Conservation (phyloP, 1,140 invertebrate species). For the Danaus melanippus region DNA sequence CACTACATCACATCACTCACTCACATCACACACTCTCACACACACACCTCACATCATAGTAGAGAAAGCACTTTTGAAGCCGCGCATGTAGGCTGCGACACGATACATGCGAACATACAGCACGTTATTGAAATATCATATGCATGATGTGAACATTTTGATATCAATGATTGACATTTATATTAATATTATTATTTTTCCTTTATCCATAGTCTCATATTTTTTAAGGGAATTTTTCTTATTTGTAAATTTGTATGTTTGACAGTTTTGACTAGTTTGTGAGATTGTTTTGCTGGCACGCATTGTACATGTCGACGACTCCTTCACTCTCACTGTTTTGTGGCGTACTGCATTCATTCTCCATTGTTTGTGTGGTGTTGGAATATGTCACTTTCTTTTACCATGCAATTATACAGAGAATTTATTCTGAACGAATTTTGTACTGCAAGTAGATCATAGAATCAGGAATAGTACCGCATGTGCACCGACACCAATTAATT, state of each 20-base stretch:
- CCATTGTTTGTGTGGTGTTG: too few species aligned
- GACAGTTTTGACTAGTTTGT: conserved; percentile 1
- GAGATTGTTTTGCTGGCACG: neutral
- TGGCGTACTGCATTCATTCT: too few species aligned
- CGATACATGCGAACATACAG: conserved; percentile 7
- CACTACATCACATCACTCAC: conserved; percentile 1
- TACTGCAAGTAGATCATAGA: too few species aligned
- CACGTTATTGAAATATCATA: conserved; percentile 3
- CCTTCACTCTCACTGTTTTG: too few species aligned
- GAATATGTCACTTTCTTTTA: too few species aligned
- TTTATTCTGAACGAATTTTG: too few species aligned
- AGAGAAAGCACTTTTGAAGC: conserved; percentile 6
- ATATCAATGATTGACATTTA: neutral
- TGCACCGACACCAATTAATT: too few species aligned
- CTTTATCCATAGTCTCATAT: too few species aligned
- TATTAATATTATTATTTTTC: too few species aligned
- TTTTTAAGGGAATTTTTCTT: neutral
- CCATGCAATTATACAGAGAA: too few species aligned
- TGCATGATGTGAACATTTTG: neutral
- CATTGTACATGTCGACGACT: conserved; percentile 10
- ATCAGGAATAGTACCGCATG: too few species aligned
- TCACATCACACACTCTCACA: neutral
- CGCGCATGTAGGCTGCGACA: conserved; percentile 42
- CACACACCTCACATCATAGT: neutral
- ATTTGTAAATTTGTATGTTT: too few species aligned